Conservation (phyloP, 2,113 vertebrate species). For the Oenanthe melanoleuca region DNA sequence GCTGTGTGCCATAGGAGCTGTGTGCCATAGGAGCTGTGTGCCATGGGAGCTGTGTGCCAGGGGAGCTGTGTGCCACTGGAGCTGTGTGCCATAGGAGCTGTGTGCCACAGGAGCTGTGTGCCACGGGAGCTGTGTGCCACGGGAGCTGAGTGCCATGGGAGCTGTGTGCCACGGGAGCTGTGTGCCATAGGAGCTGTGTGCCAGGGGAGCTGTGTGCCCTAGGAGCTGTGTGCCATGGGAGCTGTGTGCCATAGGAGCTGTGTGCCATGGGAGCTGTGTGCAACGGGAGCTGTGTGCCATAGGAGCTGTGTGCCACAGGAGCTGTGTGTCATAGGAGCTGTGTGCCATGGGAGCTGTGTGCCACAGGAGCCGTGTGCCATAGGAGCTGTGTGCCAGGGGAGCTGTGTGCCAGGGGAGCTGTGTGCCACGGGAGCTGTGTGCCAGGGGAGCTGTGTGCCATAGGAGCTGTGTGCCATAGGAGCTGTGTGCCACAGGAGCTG, state of each 20-base stretch:
- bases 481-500: neutral
- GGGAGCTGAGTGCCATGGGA: too few relatives aligned
- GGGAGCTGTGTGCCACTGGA: rapidly evolving
- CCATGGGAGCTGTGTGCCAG: neutral
- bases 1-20: too few relatives aligned
- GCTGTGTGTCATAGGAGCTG: rapidly evolving
- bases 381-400: too few relatives aligned
- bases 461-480: neutral
- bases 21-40: too few relatives aligned
- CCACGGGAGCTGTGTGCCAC: neutral
- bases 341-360: neutral
- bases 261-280: too few relatives aligned
- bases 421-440: neutral
- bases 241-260: rapidly evolving
- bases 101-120: too few relatives aligned
- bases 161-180: neutral
- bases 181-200: neutral
- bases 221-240: rapidly evolving
- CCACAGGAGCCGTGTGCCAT: neutral
- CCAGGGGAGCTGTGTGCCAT: neutral
- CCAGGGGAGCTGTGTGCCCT: rapidly evolving
- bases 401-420: neutral
- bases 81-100: rapidly evolving
- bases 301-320: rapidly evolving
- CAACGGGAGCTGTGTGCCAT: rapidly evolving